Conservation (phyloP, 2,888 invertebrate species). For the Drosophila neotestacea region DNA sequence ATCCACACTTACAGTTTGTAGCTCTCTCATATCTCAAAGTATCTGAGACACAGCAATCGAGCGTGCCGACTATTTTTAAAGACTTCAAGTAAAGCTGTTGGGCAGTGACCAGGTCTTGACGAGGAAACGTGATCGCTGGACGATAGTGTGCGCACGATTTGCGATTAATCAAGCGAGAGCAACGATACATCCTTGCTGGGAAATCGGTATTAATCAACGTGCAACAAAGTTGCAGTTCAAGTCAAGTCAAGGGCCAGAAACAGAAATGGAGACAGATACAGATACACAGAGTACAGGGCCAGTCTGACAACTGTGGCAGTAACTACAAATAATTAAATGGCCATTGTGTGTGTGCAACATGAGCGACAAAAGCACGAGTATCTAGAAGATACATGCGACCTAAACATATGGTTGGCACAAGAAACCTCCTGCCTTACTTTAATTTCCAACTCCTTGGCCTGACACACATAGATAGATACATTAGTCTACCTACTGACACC, state of each 20-base stretch:
- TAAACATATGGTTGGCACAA: conserved; percentile 78
- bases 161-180: conserved; percentile 74
- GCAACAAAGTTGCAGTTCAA: conserved; percentile 51
- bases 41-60: conserved; percentile 37
- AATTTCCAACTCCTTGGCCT: conserved; percentile 81
- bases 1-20: neutral
- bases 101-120: conserved; percentile 31
- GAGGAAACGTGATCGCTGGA: conserved; percentile 72
- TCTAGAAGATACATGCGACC: conserved; percentile 59
- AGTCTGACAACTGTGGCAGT: conserved; percentile 18
- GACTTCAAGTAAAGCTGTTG: conserved; percentile 18
- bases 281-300: conserved; percentile 2
- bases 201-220: conserved; percentile 73
- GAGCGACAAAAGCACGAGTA: conserved; percentile 43
- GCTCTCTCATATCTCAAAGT: conserved; percentile 23
- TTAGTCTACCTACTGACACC: conserved; percentile 76
- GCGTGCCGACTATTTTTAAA: conserved; percentile 59
- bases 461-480: conserved; percentile 74
- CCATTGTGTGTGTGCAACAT: conserved; percentile 54
- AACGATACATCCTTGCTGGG: conserved; percentile 63
- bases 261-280: neutral
- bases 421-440: conserved; percentile 85
- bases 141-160: conserved; percentile 79
- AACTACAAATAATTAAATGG: conserved; percentile 75
- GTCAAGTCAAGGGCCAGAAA: conserved; percentile 19